phyloP scores from a whole-genome alignment of 2,797 vertebrate genomes.

The Aselliscus stoliczkanus region DNA sequence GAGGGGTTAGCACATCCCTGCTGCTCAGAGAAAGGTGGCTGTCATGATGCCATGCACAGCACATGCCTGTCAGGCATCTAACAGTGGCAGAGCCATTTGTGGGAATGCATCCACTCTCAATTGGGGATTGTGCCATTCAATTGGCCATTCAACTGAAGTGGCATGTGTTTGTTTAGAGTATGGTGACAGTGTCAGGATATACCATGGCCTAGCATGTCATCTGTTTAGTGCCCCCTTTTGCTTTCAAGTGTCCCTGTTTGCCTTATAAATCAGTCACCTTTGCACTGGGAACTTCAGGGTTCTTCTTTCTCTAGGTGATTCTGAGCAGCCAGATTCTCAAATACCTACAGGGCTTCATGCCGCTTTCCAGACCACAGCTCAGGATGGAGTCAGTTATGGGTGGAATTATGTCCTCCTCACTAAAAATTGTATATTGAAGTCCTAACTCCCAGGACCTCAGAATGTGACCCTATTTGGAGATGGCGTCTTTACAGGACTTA shows the following conservation, averaged over 20 bases:
- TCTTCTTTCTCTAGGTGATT: background rate
- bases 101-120: background rate
- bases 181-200: background rate
- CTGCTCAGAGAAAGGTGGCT: too few species aligned
- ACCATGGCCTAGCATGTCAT: background rate
- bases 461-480: background rate
- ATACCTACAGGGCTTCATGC: accelerated
- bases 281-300: background rate
- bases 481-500: background rate
- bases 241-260: background rate
- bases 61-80: too few species aligned
- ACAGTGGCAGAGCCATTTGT: background rate
- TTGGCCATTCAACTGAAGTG: too few species aligned
- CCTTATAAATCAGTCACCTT: background rate
- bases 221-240: background rate
- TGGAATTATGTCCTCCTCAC: background rate
- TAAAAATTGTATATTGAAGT: background rate
- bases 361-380: background rate
- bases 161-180: background rate
- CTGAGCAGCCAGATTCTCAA: background rate
- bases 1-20: accelerated
- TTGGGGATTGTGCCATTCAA: background rate
- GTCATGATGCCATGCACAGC: accelerated
- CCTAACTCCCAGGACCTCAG: background rate
- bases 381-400: background rate